Evolutionary conservation across 2,113 vertebrate species (phyloP).

Genomic region (Paradoxurus hermaphroditus): DNA sequence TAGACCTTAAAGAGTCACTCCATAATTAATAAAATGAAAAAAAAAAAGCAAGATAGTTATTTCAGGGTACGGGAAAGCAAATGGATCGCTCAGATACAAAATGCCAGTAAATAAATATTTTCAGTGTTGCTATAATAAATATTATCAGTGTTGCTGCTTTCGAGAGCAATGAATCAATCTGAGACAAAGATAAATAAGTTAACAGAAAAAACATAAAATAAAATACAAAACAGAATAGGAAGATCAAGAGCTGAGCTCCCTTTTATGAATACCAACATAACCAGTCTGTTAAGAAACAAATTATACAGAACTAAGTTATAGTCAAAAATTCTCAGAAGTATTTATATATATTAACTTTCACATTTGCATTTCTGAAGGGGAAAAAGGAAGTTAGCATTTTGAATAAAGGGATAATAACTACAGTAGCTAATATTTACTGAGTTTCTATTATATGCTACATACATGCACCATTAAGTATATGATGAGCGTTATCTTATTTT

Average conservation of each 20-base stretch:
- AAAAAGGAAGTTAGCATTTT: slow-evolving; percentile 30
- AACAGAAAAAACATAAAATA: background rate
- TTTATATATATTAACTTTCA: background rate
- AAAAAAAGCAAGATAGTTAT: background rate
- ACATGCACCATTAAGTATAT: background rate
- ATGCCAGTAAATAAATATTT: background rate
- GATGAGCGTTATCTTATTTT: background rate
- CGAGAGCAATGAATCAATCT: background rate
- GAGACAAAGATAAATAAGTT: background rate
- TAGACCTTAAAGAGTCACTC: background rate
- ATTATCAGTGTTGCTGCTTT: background rate
- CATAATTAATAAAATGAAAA: background rate
- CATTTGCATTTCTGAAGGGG: background rate
- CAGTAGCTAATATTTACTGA: background rate
- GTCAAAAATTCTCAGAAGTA: background rate
- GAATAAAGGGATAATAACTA: background rate
- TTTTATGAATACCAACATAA: slow-evolving; percentile 16
- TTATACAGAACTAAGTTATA: background rate
- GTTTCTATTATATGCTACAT: background rate
- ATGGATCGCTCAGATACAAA: background rate
- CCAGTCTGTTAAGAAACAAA: slow-evolving; percentile 13
- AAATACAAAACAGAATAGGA: slow-evolving; percentile 36
- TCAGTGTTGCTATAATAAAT: no score
- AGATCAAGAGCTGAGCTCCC: background rate
- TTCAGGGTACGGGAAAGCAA: background rate